phyloP scores from a whole-genome alignment of 2,888 invertebrate species.

The Smittia aterrima region DNA sequence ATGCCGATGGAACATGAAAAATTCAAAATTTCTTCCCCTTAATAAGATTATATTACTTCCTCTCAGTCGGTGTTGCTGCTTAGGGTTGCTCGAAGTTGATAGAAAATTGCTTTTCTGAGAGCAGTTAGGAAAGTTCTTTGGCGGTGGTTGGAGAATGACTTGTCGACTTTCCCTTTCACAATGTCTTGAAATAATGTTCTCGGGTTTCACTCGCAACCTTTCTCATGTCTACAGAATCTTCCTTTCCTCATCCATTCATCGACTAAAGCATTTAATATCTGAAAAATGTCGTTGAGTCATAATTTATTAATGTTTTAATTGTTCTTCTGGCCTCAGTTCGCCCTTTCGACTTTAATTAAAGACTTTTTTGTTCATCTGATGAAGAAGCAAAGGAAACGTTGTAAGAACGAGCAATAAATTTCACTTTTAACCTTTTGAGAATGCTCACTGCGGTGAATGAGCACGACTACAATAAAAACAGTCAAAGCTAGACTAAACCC shows the following conservation, averaged over 20 bases:
- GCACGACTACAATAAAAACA: too few relatives aligned
- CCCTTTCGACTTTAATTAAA: slow-evolving; percentile 22
- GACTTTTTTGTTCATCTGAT: neutral
- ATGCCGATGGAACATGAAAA: slow-evolving; percentile 36
- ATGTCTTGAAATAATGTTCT: too few relatives aligned
- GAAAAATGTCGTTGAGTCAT: slow-evolving; percentile 16
- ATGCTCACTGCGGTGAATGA: too few relatives aligned
- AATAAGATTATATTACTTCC: slow-evolving; percentile 38
- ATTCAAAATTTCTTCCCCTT: slow-evolving; percentile 27
- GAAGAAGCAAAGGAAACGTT: neutral
- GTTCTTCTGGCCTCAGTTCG: neutral
- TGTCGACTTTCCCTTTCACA: too few relatives aligned
- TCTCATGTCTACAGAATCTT: neutral
- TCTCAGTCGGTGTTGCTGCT: neutral
- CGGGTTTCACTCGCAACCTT: too few relatives aligned
- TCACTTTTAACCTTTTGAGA: slow-evolving; percentile 10
- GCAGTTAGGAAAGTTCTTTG: neutral
- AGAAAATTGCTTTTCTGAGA: slow-evolving; percentile 20
- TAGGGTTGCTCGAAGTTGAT: neutral
- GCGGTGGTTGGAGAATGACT: neutral
- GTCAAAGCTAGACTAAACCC: too few relatives aligned
- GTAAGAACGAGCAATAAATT: slow-evolving; percentile 16
- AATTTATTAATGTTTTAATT: slow-evolving; percentile 15
- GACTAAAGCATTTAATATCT: neutral
- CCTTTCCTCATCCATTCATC: neutral